Evolutionary conservation across 2,797 vertebrate species (phyloP).

Genomic region (Poecilia velifera): DNA sequence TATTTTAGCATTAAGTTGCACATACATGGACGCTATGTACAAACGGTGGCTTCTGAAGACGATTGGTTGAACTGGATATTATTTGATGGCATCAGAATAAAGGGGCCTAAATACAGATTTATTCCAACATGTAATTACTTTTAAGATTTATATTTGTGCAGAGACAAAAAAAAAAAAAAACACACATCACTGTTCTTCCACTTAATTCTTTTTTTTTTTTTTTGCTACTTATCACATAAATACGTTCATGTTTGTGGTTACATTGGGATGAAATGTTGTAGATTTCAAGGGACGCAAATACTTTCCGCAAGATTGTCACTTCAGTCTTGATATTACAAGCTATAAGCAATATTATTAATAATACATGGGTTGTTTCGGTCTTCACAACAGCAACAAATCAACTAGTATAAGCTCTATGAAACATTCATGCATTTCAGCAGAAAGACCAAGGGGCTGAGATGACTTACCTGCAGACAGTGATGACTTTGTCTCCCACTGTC

Average conservation of each 20-base stretch:
- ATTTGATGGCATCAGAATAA: not conserved
- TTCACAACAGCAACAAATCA: not conserved
- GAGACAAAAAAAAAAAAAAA: not conserved
- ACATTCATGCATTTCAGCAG: slow-evolving; percentile 24
- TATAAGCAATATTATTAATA: not conserved
- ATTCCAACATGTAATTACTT: not conserved
- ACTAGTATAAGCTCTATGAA: slow-evolving; percentile 28
- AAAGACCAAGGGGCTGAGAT: slow-evolving; percentile 21
- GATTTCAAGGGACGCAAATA: not conserved
- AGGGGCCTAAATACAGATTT: not conserved
- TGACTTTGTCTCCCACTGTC: slow-evolving; percentile 44
- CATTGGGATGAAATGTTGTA: not conserved
- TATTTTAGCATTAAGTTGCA: not conserved
- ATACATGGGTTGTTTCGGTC: not conserved
- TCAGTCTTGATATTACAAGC: not conserved
- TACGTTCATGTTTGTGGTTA: not conserved
- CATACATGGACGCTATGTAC: not conserved
- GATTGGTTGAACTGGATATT: not conserved
- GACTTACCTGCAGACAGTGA: slow-evolving; percentile 40
- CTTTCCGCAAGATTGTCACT: not conserved
- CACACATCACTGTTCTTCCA: not conserved
- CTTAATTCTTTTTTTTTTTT: not conserved
- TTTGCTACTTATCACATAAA: not conserved
- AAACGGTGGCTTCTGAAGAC: not conserved
- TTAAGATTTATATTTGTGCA: not conserved